phyloP scores from a whole-genome alignment of 1,140 invertebrate genomes.

The Pachyrhynchus sulphureomaculatus region DNA sequence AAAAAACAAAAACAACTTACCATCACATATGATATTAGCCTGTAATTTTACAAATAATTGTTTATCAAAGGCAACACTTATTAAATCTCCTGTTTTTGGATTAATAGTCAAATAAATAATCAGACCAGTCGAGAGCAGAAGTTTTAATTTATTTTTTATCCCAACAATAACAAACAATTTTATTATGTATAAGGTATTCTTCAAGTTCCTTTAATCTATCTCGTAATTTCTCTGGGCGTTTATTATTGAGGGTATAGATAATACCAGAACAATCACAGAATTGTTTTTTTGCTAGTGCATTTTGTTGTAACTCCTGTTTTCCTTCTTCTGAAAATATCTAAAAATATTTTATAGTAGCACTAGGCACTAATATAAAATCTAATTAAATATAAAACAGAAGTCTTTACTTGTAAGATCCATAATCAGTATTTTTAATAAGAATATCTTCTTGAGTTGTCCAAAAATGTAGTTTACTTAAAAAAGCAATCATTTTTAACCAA shows the following conservation, averaged over 20 bases:
- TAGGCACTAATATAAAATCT: background rate
- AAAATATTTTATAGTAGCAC: conserved; percentile 11
- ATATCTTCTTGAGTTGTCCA: conserved; percentile 67
- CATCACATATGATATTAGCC: conserved; percentile 70
- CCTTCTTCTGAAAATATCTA: conserved; percentile 54
- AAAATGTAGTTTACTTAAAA: conserved; percentile 67
- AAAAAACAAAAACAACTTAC: too few species aligned
- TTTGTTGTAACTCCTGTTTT: conserved; percentile 45
- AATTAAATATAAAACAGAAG: too few species aligned
- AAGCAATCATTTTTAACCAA: conserved; percentile 44
- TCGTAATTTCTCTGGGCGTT: conserved; percentile 68
- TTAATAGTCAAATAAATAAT: conserved; percentile 67
- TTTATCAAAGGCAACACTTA: conserved; percentile 73
- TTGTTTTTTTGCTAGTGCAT: conserved; percentile 59
- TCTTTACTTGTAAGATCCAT: conserved; percentile 63
- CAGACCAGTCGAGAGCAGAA: conserved; percentile 70
- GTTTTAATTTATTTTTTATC: conserved; percentile 58
- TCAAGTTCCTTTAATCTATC: conserved; percentile 50
- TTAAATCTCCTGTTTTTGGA: conserved; percentile 64
- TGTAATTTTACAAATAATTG: conserved; percentile 70
- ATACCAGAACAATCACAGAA: conserved; percentile 62
- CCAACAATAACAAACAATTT: conserved; percentile 64
- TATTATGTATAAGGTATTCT: conserved; percentile 60
- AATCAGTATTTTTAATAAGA: conserved; percentile 66
- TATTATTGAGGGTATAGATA: conserved; percentile 64